These are phyloP conservation scores for Scaeva pyrastri DNA, from an alignment of 2,888 invertebrate species.

Conservation along the genomic window DNA sequence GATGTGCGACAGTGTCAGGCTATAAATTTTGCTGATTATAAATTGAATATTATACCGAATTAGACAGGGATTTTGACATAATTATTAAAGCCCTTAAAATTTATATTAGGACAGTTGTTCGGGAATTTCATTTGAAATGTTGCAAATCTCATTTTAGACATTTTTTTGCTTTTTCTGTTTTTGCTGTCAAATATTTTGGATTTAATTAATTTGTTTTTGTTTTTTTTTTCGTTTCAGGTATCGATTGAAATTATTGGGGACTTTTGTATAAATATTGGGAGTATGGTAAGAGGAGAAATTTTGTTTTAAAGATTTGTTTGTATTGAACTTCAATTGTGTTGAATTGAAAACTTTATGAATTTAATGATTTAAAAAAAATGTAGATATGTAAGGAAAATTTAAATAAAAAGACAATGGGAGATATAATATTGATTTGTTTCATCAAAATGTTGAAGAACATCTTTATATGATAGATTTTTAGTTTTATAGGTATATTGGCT, in stretches of 20 bases:
- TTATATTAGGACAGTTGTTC: conserved; percentile 6
- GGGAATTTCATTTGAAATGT: conserved; percentile 41
- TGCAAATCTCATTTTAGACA: background rate
- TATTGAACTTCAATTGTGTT: too few species aligned
- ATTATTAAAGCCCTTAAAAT: conserved; percentile 35
- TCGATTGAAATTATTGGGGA: background rate
- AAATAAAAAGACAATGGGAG: too few species aligned
- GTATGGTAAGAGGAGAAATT: background rate
- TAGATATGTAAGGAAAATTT: too few species aligned
- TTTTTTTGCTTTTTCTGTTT: conserved; percentile 15
- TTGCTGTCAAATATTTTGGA: conserved; percentile 12
- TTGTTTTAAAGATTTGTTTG: too few species aligned
- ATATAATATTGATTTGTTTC: too few species aligned
- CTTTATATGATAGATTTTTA: too few species aligned
- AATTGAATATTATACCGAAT: conserved; percentile 67
- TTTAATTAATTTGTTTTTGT: conserved; percentile 6
- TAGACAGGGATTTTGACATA: conserved; percentile 51
- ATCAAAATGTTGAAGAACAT: too few species aligned
- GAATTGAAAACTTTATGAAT: too few species aligned
- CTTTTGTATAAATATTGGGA: background rate
- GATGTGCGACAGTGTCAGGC: conserved; percentile 37
- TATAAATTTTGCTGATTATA: conserved; percentile 69
- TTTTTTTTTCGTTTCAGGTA: conserved; percentile 54
- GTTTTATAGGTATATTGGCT: too few species aligned
- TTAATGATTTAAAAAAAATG: too few species aligned